phyloP scores from a whole-genome alignment of 92 coral and sea anemone genomes.

The Phenganax subtilis region DNA sequence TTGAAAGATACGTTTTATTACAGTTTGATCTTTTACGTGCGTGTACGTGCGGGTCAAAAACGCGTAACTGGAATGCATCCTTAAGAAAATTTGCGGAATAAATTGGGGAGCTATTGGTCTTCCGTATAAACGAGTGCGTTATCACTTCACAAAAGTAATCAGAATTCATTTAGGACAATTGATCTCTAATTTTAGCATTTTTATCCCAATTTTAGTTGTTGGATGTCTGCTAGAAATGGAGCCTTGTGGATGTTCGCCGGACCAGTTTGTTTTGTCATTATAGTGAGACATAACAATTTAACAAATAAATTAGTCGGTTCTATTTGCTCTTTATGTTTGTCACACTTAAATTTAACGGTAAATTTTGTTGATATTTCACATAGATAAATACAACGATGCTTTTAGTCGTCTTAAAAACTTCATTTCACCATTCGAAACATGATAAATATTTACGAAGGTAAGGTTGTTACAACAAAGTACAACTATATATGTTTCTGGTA shows the following conservation, averaged over 20 bases:
- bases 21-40: not conserved
- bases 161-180: not conserved
- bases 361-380: not conserved
- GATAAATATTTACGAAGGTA: conserved; percentile 17
- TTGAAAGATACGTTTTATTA: too few relatives aligned
- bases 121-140: too few relatives aligned
- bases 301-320: not conserved
- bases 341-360: not conserved
- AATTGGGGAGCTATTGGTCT: too few relatives aligned
- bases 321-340: not conserved
- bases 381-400: conserved; percentile 28
- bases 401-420: conserved; percentile 12
- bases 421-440: conserved; percentile 22
- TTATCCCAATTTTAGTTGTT: conserved; percentile 7
- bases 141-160: too few relatives aligned
- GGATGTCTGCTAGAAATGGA: conserved; percentile 27
- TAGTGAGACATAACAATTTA: conserved; percentile 6
- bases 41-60: too few relatives aligned
- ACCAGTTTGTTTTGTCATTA: conserved; percentile 30
- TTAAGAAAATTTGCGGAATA: too few relatives aligned
- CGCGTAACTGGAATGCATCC: too few relatives aligned
- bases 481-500: too few relatives aligned
- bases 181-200: not conserved
- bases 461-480: not conserved
- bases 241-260: conserved; percentile 28